Evolutionary conservation across 2,113 vertebrate species (phyloP), one percentile per base, ranked within the genome.

Genomic region (Spea multiplicata): DNA sequence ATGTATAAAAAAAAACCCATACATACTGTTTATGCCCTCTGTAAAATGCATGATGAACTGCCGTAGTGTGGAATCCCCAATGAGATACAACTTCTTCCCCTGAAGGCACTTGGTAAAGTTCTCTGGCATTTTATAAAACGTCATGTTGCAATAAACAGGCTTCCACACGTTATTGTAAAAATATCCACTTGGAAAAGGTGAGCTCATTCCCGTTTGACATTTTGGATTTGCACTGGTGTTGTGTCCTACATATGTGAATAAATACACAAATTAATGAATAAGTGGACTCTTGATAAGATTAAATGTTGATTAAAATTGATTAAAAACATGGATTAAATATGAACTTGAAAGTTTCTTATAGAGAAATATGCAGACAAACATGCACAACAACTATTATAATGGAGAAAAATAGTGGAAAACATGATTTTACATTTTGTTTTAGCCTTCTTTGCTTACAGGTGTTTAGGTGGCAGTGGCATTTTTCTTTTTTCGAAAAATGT

Each of bases 61-160:
- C 0, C 61, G 66, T 3, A 81, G 5, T 0, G 80, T 87, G 0
- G 83, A 85, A 46, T 88, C 83, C 74, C 87, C 86, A 50, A 84
- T 67, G 14, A 88, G 65, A 55, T 85, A 87, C 68, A 86, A 62
- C 44, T 78, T 82, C 49, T 85, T 86, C 48, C 82, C 69, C 50
- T 82, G 84, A 44, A 88, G 81, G 13, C 85, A 87, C 4, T 52
- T 57, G 1, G 17, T 84, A 46, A 78, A 83, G 52, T 81, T 65
- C 3, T 6, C 44, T 44, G 64, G 61, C 8, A 50, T 66, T 14
- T 65, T 17, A 9, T 88, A 82, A 44, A 44, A 45, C 44, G 16
- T 59, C 72, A 81, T 73, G 2, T 55, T 46, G 52, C 84, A 84
- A 47, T 74, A 83, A 48, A 70, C 71, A 9, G 83, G 70, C 4